phyloP scores from a whole-genome alignment of 2,888 invertebrate species.

The Sclerodermus sp. region DNA sequence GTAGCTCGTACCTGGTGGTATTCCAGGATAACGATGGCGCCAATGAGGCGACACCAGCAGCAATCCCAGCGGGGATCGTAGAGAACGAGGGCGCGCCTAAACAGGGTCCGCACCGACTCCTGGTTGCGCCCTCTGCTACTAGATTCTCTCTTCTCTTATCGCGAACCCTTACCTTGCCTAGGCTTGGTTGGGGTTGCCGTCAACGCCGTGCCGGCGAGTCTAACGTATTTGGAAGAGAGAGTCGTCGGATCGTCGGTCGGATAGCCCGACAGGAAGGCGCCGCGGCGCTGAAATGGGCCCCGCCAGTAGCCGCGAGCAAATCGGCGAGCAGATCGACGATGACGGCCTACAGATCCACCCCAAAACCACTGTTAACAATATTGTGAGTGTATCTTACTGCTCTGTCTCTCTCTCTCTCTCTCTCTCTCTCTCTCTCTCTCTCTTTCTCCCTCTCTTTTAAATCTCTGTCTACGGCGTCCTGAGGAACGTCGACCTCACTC shows the following conservation, averaged over 20 bases:
- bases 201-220: conserved; percentile 1
- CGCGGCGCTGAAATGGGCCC: conserved; percentile 47
- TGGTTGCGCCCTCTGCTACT: background rate
- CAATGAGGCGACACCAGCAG: background rate
- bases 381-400: conserved; percentile 35
- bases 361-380: conserved; percentile 33
- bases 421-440: background rate
- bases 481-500: no score
- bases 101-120: background rate
- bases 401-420: background rate
- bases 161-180: conserved; percentile 4
- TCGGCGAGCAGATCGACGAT: conserved; percentile 50
- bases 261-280: conserved; percentile 1
- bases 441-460: no score
- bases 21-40: background rate
- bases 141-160: background rate
- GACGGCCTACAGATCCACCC: conserved; percentile 51
- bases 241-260: background rate
- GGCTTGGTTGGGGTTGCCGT: no score
- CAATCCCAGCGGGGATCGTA: background rate
- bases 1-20: no score
- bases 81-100: background rate
- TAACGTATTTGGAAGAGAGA: no score
- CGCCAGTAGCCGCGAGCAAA: conserved; percentile 51
- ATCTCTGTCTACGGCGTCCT: no score